A percentile compares a stretch with the other conserved stretches of the same genome.
phyloP scores from a whole-genome alignment of 2,888 invertebrate genomes.

The Acanthosoma haemorrhoidale region DNA sequence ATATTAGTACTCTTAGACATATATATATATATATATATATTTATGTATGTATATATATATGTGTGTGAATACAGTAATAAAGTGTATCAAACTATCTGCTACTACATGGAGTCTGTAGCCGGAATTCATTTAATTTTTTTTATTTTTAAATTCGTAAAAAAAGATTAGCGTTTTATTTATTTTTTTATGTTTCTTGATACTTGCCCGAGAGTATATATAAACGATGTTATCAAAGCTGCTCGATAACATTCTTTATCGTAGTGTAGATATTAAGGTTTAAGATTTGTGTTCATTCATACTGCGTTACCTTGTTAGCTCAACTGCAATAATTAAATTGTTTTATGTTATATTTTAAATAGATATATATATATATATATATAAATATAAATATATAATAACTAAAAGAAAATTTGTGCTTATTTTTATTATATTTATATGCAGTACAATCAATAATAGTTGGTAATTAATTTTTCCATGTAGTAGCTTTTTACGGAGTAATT shows the following conservation, averaged over 20 bases:
- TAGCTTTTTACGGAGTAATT: slow-evolving; percentile 23
- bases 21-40: neutral
- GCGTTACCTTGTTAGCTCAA: slow-evolving; percentile 27
- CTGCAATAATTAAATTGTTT: slow-evolving; percentile 24
- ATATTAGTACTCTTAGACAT: neutral
- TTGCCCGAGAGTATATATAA: neutral
- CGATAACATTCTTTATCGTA: neutral
- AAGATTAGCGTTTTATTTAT: neutral
- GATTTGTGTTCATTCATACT: slow-evolving; percentile 28
- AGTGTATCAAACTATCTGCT: too few relatives aligned
- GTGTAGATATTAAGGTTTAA: slow-evolving; percentile 24
- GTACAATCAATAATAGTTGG: slow-evolving; percentile 22
- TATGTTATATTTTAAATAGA: slow-evolving; percentile 20
- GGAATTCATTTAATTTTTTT: neutral
- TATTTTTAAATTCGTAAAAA: neutral
- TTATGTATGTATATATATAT: neutral
- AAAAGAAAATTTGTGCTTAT: slow-evolving; percentile 12
- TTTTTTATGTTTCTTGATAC: neutral
- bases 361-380: neutral
- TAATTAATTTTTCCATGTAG: slow-evolving; percentile 25
- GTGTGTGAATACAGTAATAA: slow-evolving; percentile 4
- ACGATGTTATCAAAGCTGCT: neutral
- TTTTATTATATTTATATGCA: slow-evolving; percentile 24
- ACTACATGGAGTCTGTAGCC: slow-evolving; percentile 21
- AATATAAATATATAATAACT: neutral